A percentile compares a stretch with the other conserved stretches of the same genome.
Conservation (phyloP, 1,140 invertebrate genomes). For the Drosophila lini region DNA sequence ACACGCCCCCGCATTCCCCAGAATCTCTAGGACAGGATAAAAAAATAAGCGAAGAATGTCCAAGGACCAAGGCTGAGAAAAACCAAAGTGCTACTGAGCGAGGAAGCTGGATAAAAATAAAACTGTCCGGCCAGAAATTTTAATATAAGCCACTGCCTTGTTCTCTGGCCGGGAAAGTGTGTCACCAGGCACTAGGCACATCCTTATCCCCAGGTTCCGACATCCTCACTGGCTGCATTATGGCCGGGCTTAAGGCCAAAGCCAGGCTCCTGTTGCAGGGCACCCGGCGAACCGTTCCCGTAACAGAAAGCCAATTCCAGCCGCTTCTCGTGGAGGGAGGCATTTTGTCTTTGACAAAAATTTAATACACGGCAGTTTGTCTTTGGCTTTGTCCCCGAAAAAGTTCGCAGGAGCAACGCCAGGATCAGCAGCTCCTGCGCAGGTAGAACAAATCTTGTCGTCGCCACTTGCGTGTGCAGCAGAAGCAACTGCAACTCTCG, state of each 20-base stretch:
- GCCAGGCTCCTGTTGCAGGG: conserved; percentile 32
- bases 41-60: conserved; percentile 4
- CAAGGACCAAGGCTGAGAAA: conserved; percentile 18
- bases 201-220: conserved; percentile 10
- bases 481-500: conserved; percentile 51
- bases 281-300: conserved; percentile 55
- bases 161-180: conserved; percentile 52
- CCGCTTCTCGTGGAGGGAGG: conserved; percentile 38
- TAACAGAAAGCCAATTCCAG: conserved; percentile 68
- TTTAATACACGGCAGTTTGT: conserved; percentile 81
- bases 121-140: conserved; percentile 72
- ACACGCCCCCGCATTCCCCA: conserved; percentile 9
- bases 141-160: conserved; percentile 66
- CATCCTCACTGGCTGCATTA: conserved; percentile 50
- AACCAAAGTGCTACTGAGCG: conserved; percentile 47
- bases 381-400: conserved; percentile 61
- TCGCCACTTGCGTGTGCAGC: conserved; percentile 64
- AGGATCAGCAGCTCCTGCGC: conserved; percentile 19
- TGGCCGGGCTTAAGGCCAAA: conserved; percentile 39
- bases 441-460: conserved; percentile 70
- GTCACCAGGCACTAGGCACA: conserved; percentile 55
- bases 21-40: background rate
- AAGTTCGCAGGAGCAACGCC: conserved; percentile 9
- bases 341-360: conserved; percentile 81
- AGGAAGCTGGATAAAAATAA: conserved; percentile 58